Percentiles rank a stretch among this genome's conserved stretches.
Conservation (phyloP, 2,888 invertebrate genomes). For the Trypoxylon attenuatum region DNA sequence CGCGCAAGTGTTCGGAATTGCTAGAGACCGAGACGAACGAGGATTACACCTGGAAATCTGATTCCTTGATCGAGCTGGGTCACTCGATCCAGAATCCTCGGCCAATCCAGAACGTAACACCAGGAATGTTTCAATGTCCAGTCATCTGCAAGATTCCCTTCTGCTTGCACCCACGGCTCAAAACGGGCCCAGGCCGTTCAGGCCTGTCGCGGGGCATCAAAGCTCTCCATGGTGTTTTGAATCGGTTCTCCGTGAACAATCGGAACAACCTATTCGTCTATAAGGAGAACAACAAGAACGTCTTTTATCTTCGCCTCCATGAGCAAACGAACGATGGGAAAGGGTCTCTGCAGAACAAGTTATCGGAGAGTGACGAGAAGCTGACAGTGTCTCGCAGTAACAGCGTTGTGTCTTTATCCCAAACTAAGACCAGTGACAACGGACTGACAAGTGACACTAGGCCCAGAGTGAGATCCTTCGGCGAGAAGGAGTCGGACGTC, state of each 20-base stretch:
- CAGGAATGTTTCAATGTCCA: slow-evolving; percentile 84
- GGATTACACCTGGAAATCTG: slow-evolving; percentile 69
- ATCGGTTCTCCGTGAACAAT: slow-evolving; percentile 83
- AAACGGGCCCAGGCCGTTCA: slow-evolving; percentile 79
- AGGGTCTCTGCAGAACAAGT: slow-evolving; percentile 66
- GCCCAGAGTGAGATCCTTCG: slow-evolving; percentile 78
- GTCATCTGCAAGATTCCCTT: slow-evolving; percentile 85
- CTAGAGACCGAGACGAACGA: slow-evolving; percentile 80
- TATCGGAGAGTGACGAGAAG: slow-evolving; percentile 72
- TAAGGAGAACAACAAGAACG: slow-evolving; percentile 79
- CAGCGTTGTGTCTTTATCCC: slow-evolving; percentile 70
- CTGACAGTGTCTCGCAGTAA: slow-evolving; percentile 71
- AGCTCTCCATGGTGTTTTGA: slow-evolving; percentile 80
- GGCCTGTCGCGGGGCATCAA: slow-evolving; percentile 80
- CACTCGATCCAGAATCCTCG: slow-evolving; percentile 47
- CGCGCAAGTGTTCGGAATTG: slow-evolving; percentile 80
- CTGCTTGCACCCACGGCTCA: slow-evolving; percentile 82
- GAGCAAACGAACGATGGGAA: slow-evolving; percentile 71
- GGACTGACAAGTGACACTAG: slow-evolving; percentile 72
- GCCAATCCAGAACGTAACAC: slow-evolving; percentile 74
- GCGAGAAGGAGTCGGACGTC: slow-evolving; percentile 77
- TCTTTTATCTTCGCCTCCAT: slow-evolving; percentile 78
- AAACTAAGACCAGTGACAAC: slow-evolving; percentile 58
- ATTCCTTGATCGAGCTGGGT: slow-evolving; percentile 52
- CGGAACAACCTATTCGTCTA: slow-evolving; percentile 87